Conservation (phyloP, 2,888 invertebrate genomes). For the Alentia gelatinosa region DNA sequence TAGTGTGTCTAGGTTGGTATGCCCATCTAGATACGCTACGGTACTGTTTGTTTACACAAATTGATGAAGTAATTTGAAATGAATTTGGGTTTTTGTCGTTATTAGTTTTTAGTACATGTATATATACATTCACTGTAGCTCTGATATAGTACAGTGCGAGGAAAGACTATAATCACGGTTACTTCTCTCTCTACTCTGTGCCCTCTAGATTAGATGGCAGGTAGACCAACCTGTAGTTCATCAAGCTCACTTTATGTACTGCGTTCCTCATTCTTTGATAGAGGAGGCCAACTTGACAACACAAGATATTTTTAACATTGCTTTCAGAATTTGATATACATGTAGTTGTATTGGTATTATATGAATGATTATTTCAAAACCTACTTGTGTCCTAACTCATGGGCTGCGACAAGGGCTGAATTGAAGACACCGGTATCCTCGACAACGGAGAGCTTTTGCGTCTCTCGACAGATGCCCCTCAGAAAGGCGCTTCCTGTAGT, state of each 20-base stretch:
- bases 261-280: too few relatives aligned
- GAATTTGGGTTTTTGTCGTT: too few relatives aligned
- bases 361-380: neutral
- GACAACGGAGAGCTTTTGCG: neutral
- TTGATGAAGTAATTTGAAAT: too few relatives aligned
- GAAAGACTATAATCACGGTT: too few relatives aligned
- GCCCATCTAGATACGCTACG: too few relatives aligned
- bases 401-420: neutral
- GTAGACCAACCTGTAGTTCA: neutral
- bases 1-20: too few relatives aligned
- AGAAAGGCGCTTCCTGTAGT: neutral
- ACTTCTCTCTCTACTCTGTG: neutral
- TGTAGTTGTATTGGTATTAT: too few relatives aligned
- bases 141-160: too few relatives aligned
- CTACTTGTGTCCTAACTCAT: slow-evolving; percentile 9
- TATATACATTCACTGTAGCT: too few relatives aligned
- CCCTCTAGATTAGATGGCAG: neutral
- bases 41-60: too few relatives aligned
- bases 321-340: neutral
- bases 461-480: neutral
- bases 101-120: too few relatives aligned
- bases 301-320: neutral
- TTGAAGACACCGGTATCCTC: neutral
- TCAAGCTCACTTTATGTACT: neutral
- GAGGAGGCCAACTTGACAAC: neutral